Conservation (phyloP, 2,888 invertebrate genomes). For the Actias luna region DNA sequence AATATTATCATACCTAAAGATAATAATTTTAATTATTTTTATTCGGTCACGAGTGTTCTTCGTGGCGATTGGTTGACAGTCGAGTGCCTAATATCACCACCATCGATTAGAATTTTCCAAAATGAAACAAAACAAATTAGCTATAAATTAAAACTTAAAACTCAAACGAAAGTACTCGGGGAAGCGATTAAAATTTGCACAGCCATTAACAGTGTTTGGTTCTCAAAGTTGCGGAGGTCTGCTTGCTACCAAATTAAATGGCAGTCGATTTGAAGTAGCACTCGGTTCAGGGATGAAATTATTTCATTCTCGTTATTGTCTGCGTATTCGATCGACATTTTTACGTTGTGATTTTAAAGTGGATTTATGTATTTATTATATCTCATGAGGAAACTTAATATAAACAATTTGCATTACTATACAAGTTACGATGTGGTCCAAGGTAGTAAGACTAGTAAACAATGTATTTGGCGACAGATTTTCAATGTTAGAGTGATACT, state of each 20-base stretch:
- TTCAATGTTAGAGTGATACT: too few relatives aligned
- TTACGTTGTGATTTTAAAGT: background rate
- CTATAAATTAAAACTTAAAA: conserved; percentile 39
- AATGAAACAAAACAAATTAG: background rate
- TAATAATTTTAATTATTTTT: background rate
- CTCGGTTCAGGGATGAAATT: conserved; percentile 43
- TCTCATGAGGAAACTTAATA: background rate
- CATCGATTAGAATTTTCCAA: background rate
- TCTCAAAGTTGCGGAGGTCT: conserved; percentile 30
- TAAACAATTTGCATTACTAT: background rate
- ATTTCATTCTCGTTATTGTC: conserved; percentile 4
- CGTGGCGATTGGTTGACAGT: background rate
- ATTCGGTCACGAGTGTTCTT: background rate
- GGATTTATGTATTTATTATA: background rate
- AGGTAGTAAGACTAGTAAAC: too few relatives aligned
- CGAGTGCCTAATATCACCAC: background rate
- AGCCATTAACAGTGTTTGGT: conserved; percentile 62
- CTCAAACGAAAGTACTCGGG: conserved; percentile 34
- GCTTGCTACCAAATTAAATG: conserved; percentile 54
- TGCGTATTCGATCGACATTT: background rate
- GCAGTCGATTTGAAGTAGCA: conserved; percentile 63
- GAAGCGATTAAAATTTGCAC: conserved; percentile 55
- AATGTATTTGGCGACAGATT: too few relatives aligned
- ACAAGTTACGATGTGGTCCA: too few relatives aligned
- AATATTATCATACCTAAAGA: too few relatives aligned